These are phyloP conservation scores for Astropecten irregularis DNA, from an alignment of 53 echinoderm and acorn worm genomes.

Conservation along the genomic window DNA sequence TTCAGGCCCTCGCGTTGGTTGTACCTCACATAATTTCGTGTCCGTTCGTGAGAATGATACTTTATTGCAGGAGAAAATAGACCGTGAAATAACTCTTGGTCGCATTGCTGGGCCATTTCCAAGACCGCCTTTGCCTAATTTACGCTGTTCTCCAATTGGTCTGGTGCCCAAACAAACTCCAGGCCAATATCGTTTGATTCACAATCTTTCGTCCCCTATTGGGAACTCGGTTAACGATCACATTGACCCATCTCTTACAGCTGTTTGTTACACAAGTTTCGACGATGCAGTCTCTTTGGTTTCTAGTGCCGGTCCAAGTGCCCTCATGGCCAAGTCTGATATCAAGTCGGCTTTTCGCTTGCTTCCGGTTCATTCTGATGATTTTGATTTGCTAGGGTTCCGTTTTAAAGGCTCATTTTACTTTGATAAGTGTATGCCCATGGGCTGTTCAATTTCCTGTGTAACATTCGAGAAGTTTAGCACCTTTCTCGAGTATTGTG, in stretches of 20 bases:
- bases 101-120: constrained; percentile 22
- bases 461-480: not conserved
- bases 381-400: not conserved
- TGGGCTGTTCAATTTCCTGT: not conserved
- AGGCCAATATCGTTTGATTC: not conserved
- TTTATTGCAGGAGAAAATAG: not conserved
- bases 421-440: not conserved
- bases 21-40: not conserved
- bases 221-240: constrained; percentile 17
- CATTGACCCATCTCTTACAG: too few species aligned
- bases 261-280: too few species aligned
- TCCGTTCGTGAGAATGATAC: not conserved
- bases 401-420: not conserved
- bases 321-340: too few species aligned
- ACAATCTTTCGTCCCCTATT: not conserved
- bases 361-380: too few species aligned
- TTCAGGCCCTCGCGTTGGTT: not conserved
- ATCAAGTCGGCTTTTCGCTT: too few species aligned
- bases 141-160: constrained; percentile 48
- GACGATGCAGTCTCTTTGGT: constrained; percentile 19
- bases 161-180: too few species aligned
- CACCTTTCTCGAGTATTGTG: too few species aligned
- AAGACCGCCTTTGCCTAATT: constrained; percentile 1
- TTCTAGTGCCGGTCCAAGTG: not conserved
- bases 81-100: constrained; percentile 8